phyloP scores from a whole-genome alignment of 2,113 vertebrate genomes.

The Regulus satrapa region DNA sequence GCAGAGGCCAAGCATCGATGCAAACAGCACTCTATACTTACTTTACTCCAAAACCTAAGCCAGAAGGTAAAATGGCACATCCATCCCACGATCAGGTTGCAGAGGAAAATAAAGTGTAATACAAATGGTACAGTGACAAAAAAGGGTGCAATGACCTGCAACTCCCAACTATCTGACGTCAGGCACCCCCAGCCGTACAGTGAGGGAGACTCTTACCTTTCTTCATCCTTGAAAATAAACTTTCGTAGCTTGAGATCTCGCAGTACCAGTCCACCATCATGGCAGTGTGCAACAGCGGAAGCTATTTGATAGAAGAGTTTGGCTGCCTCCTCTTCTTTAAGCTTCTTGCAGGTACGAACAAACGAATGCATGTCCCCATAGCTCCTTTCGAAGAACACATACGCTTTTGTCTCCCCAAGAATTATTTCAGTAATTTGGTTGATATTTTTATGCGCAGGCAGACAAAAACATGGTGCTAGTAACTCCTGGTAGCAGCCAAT shows the following conservation, averaged over 20 bases:
- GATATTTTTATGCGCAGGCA: slow-evolving; percentile 94
- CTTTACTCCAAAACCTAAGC: background rate
- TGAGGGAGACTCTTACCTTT: slow-evolving; percentile 79
- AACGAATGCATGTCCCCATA: slow-evolving; percentile 99
- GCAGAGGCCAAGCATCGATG: background rate
- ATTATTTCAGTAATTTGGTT: slow-evolving; percentile 98
- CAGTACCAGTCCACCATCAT: slow-evolving; percentile 94
- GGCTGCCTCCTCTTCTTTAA: slow-evolving; percentile 96
- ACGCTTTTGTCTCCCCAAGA: slow-evolving; percentile 93
- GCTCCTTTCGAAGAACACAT: slow-evolving; percentile 95
- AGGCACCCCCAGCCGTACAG: background rate
- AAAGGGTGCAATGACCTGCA: background rate
- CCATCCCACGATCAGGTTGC: background rate
- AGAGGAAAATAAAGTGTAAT: background rate
- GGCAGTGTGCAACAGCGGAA: slow-evolving; percentile 96
- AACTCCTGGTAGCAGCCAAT: slow-evolving; percentile 96
- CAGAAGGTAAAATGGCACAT: background rate
- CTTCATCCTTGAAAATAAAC: slow-evolving; percentile 97
- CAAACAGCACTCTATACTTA: background rate
- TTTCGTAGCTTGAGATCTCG: slow-evolving; percentile 97
- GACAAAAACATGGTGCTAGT: slow-evolving; percentile 93
- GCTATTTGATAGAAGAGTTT: slow-evolving; percentile 97
- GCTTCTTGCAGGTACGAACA: slow-evolving; percentile 96
- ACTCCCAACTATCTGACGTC: background rate
- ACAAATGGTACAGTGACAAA: background rate